A percentile compares a stretch with the other conserved stretches of the same genome.
Conservation (phyloP, 2,888 invertebrate genomes). For the Drosophila koepferae region DNA sequence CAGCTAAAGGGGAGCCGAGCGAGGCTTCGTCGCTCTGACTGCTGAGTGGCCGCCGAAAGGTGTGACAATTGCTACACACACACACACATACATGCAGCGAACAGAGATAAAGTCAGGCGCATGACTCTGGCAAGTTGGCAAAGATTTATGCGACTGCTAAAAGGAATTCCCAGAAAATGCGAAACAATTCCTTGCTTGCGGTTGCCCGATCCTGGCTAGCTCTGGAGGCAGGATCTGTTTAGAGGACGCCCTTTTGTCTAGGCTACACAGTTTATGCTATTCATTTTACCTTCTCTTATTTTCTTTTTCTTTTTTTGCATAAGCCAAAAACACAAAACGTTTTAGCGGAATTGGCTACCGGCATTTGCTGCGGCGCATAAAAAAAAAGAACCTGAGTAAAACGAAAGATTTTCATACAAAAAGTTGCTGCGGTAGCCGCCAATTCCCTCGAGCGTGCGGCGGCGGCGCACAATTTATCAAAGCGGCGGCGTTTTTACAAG, state of each 20-base stretch:
- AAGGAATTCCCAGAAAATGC: constrained; percentile 69
- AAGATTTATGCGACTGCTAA: constrained; percentile 75
- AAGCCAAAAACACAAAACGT: constrained; percentile 40
- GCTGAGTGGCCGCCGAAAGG: constrained; percentile 81
- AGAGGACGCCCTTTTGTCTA: constrained; percentile 34
- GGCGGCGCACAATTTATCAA: constrained; percentile 74
- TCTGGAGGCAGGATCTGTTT: constrained; percentile 5
- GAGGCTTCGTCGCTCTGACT: constrained; percentile 26
- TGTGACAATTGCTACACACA: constrained; percentile 77
- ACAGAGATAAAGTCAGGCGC: constrained; percentile 33
- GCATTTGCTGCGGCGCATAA: constrained; percentile 33
- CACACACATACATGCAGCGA: constrained; percentile 12
- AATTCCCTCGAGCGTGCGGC: constrained; percentile 48
- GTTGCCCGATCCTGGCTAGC: constrained; percentile 39
- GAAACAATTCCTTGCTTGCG: constrained; percentile 71
- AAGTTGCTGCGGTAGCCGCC: constrained; percentile 61
- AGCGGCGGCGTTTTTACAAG: constrained; percentile 49
- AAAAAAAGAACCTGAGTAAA: constrained; percentile 11
- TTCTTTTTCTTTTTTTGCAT: constrained; percentile 49
- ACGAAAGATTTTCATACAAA: constrained; percentile 4
- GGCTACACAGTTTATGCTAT: constrained; percentile 6
- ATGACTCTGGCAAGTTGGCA: constrained; percentile 69
- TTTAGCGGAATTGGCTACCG: constrained; percentile 80
- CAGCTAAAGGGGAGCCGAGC: constrained; percentile 15
- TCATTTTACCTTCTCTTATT: too few relatives aligned